phyloP scores from a whole-genome alignment of 2,888 invertebrate genomes.

The Eilema caniola region DNA sequence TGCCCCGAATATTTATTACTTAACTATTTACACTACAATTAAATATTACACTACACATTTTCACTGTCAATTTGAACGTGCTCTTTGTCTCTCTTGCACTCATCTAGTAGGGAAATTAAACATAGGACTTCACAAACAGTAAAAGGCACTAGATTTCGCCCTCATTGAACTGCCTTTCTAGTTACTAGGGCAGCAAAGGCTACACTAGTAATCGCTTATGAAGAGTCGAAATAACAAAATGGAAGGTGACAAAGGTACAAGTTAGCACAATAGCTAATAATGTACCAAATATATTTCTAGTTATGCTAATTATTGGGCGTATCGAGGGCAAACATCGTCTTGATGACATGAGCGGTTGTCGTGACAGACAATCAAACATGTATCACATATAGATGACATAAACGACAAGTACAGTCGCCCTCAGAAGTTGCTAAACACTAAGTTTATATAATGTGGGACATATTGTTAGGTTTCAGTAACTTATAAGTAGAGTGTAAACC shows the following conservation, averaged over 20 bases:
- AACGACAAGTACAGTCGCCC: constrained; percentile 38
- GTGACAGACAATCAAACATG: constrained; percentile 33
- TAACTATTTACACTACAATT: too few relatives aligned
- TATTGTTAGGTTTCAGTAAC: too few relatives aligned
- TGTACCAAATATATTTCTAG: constrained; percentile 46
- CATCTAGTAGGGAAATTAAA: too few relatives aligned
- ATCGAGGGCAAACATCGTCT: constrained; percentile 59
- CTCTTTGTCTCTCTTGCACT: too few relatives aligned
- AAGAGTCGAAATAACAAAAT: background rate
- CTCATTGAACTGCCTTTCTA: too few relatives aligned
- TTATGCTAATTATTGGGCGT: constrained; percentile 65
- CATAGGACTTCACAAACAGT: too few relatives aligned
- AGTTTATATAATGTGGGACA: too few relatives aligned
- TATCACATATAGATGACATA: constrained; percentile 38
- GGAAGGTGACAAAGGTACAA: background rate
- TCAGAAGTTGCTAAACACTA: background rate
- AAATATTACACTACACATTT: too few relatives aligned
- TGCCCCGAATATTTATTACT: too few relatives aligned
- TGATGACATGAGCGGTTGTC: constrained; percentile 49
- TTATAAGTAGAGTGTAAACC: too few relatives aligned
- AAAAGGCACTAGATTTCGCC: too few relatives aligned
- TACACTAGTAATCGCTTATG: background rate
- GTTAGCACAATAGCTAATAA: background rate
- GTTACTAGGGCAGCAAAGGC: background rate
- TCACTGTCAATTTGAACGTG: too few relatives aligned